Base-by-base conservation (phyloP, 2,888 invertebrate species). In the Apamea sordens region DNA sequence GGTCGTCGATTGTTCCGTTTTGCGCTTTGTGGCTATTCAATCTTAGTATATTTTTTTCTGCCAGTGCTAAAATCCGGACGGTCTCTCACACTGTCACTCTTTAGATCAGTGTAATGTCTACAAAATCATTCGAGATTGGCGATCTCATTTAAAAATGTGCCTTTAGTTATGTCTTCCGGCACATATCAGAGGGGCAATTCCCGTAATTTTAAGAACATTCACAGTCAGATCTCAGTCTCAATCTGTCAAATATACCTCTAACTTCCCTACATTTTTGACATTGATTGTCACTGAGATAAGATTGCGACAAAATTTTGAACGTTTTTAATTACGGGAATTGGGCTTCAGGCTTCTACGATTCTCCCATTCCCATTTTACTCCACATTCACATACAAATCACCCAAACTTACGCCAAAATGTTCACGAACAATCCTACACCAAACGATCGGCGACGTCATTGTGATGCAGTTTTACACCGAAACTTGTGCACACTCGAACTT, bases 381-480 rank as follows among this genome's bases (percentile, higher is more conserved):
- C n/a, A 44, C 64, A 68, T 70, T 67, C 86, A 64, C 69, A 68
- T 50, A 85, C 63, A 82, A 84, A 82, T 76, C 63, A 77, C 47
- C 64, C 15, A 24, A 71, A 75, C 28, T 64, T 59, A 63, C 21
- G 41, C 32, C 59, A 73, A 70, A 76, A 82, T 78, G 24, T 80
- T 83, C 84, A 84, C 79, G 79, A 74, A 74, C 88, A 53, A 56
- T 47, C 76, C 76, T 86, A 76, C 85, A 28, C 68, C n/a, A n/a
- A 78, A 50, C 67, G 36, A 56, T 50, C 75, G 50, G 41, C n/a
- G 76, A 71, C 72, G 82, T 75, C 86, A 85, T 86, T 85, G 84
- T 90, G 90, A 93, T 92, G 89, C 91, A 91, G 91, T 91, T 91
- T 92, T 94, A 94, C 94, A 94, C 94, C 90, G 85, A 93, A 94